Conservation (phyloP, 2,797 vertebrate genomes). For the Sebastes diploproa region DNA sequence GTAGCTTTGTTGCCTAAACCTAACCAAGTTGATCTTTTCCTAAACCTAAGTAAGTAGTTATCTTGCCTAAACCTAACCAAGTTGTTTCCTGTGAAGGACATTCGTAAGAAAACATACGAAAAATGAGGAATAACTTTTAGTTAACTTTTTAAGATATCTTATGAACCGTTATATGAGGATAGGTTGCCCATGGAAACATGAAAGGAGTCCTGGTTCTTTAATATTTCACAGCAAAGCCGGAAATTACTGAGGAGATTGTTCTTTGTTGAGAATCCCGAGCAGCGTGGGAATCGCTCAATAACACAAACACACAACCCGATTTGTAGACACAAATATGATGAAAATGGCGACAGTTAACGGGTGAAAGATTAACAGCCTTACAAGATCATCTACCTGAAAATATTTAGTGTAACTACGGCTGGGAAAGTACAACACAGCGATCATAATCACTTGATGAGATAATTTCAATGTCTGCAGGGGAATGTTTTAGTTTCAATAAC, state of each 20-base stretch:
- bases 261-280: background rate
- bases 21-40: accelerated
- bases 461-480: background rate
- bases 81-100: no score
- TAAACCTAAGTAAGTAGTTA: no score
- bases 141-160: no score
- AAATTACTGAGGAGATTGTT: background rate
- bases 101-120: accelerated
- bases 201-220: background rate
- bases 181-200: background rate
- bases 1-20: no score
- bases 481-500: background rate
- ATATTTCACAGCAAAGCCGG: conserved; percentile 5
- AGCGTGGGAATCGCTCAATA: background rate
- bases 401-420: background rate
- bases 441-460: background rate
- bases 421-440: background rate
- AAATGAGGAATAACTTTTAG: no score
- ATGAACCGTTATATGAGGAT: no score
- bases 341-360: background rate
- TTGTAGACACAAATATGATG: background rate
- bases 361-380: background rate
- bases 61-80: no score
- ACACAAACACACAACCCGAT: background rate
- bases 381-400: background rate